Percentiles rank a stretch among this genome's conserved stretches.
Evolutionary conservation across 2,888 invertebrate species (phyloP).

Genomic region (Drosophila ezoana): DNA sequence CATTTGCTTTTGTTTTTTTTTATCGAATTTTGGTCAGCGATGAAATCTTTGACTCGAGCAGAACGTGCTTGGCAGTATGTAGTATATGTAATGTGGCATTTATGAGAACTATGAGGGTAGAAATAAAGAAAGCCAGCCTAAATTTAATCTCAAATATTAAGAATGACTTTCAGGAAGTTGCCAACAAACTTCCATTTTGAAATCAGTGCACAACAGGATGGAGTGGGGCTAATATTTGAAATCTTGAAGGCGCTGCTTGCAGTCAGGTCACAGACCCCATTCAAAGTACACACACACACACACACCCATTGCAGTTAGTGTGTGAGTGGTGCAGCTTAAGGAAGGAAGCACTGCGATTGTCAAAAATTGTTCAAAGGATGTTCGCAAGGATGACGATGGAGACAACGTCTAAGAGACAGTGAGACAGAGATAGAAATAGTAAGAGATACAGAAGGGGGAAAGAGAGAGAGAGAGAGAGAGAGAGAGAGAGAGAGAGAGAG

Average conservation of each 20-base stretch:
- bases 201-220: conserved; percentile 15
- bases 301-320: neutral
- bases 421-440: conserved; percentile 1
- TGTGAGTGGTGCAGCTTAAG: conserved; percentile 4
- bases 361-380: conserved; percentile 58
- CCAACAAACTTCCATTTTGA: conserved; percentile 8
- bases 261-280: conserved; percentile 51
- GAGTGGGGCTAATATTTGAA: conserved; percentile 38
- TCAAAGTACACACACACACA: conserved; percentile 13
- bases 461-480: neutral
- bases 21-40: too few relatives aligned
- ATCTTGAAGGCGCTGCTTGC: conserved; percentile 32
- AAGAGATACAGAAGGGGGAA: neutral
- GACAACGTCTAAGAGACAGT: conserved; percentile 16
- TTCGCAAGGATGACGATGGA: conserved; percentile 20
- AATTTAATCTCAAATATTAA: neutral
- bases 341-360: conserved; percentile 56
- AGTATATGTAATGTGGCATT: too few relatives aligned
- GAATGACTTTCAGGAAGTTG: neutral
- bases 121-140: neutral
- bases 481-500: conserved; percentile 4
- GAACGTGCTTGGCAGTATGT: too few relatives aligned
- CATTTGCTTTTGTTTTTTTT: too few relatives aligned
- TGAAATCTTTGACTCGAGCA: too few relatives aligned
- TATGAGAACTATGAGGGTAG: too few relatives aligned